Evolutionary conservation across 35 echinoderm and acorn worm genomes (phyloP).

Genomic region (Hemicentrotus pulcherrimus): DNA sequence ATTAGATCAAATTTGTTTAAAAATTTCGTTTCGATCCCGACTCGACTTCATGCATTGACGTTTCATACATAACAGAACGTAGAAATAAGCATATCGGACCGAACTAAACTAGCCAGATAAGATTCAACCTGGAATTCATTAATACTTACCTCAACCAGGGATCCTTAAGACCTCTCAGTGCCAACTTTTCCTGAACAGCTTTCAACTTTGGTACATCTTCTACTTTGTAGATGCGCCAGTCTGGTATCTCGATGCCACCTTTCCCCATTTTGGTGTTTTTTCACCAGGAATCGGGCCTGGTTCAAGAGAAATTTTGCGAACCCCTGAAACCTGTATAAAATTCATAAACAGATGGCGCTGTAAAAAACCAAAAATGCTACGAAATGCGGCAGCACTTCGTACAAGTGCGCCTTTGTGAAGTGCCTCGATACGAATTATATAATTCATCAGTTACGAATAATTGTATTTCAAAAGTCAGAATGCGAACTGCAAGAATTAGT

Average conservation of each 20-base stretch:
- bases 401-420: no score
- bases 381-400: no score
- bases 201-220: constrained; percentile 82
- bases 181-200: constrained; percentile 66
- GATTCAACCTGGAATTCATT: no score
- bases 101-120: background rate
- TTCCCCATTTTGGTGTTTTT: constrained; percentile 63
- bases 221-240: constrained; percentile 87
- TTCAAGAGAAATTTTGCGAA: background rate
- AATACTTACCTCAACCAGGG: constrained; percentile 88
- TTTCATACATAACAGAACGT: background rate
- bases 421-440: no score
- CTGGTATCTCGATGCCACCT: constrained; percentile 77
- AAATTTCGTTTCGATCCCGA: background rate
- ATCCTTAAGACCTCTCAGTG: constrained; percentile 85
- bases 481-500: no score
- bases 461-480: no score
- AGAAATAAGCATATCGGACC: background rate
- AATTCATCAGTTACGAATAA: no score
- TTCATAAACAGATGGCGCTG: background rate
- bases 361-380: no score
- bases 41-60: background rate
- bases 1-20: background rate
- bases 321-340: background rate
- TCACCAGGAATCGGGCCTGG: background rate